Evolutionary conservation across 2,888 invertebrate species (phyloP).

Genomic region (Calameuta filiformis): DNA sequence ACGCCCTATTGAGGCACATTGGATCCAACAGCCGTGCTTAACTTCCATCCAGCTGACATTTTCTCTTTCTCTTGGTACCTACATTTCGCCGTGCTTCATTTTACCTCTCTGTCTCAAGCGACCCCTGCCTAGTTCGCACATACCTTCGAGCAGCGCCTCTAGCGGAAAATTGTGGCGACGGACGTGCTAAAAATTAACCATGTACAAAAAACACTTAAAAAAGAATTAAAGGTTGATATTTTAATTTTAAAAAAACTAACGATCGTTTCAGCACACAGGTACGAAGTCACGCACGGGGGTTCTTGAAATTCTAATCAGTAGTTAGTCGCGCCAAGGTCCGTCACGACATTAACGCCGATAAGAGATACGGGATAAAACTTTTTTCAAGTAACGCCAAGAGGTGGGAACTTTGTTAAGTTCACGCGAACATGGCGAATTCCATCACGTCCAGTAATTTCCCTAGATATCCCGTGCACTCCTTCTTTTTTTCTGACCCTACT

Average conservation of each 20-base stretch:
- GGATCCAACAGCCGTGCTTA: constrained; percentile 50
- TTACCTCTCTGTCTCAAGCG: constrained; percentile 10
- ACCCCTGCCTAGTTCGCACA: neutral
- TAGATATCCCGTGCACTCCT: no score
- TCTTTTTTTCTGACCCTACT: neutral
- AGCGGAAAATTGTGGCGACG: neutral
- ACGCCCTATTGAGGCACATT: constrained; percentile 54
- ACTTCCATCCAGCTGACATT: constrained; percentile 34
- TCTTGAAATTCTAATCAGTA: neutral
- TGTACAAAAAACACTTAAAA: neutral
- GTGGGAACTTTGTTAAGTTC: neutral
- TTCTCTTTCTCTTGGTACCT: neutral
- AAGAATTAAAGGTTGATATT: neutral
- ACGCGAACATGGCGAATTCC: no score
- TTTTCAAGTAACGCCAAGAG: neutral
- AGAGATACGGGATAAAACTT: neutral
- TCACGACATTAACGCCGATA: neutral
- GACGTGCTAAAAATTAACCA: neutral
- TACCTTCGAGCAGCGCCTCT: constrained; percentile 4
- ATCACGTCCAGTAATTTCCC: neutral
- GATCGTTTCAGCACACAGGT: neutral
- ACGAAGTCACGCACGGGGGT: neutral
- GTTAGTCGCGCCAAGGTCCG: neutral
- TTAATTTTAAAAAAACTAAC: neutral
- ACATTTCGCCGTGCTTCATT: constrained; percentile 34